Evolutionary conservation across 2,113 vertebrate species (phyloP).

Genomic region (Turnix velox): DNA sequence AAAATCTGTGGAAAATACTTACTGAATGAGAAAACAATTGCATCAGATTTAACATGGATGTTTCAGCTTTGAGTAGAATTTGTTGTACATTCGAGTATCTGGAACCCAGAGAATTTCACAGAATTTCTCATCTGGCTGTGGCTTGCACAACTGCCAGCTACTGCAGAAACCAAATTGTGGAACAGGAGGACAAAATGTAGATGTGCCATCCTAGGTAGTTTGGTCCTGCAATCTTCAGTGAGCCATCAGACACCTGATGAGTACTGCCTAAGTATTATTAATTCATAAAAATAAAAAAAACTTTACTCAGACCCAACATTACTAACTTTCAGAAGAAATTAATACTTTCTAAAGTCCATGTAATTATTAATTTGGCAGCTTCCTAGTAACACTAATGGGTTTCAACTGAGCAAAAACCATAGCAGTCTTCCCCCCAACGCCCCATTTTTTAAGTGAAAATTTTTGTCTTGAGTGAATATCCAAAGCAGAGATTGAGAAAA

Average conservation of each 20-base stretch:
- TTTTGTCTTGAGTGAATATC: neutral
- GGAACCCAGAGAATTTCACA: neutral
- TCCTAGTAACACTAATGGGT: neutral
- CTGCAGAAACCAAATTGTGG: neutral
- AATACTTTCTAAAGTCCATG: neutral
- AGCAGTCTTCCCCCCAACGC: neutral
- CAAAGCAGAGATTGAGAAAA: neutral
- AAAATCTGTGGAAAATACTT: neutral
- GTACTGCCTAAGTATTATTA: neutral
- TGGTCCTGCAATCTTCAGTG: neutral
- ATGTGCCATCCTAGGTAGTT: neutral
- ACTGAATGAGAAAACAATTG: neutral
- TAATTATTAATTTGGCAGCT: neutral
- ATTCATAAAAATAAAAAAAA: neutral
- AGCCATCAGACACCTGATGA: neutral
- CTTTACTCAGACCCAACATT: neutral
- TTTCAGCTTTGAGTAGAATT: neutral
- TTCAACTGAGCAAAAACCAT: neutral
- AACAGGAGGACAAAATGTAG: neutral
- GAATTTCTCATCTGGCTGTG: neutral
- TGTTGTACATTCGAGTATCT: neutral
- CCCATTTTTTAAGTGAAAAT: neutral
- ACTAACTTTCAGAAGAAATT: neutral
- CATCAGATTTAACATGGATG: neutral
- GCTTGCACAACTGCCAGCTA: slow-evolving; percentile 20